Evolutionary conservation across 2,888 invertebrate species (phyloP).

Genomic region (Lacanobia oleracea): DNA sequence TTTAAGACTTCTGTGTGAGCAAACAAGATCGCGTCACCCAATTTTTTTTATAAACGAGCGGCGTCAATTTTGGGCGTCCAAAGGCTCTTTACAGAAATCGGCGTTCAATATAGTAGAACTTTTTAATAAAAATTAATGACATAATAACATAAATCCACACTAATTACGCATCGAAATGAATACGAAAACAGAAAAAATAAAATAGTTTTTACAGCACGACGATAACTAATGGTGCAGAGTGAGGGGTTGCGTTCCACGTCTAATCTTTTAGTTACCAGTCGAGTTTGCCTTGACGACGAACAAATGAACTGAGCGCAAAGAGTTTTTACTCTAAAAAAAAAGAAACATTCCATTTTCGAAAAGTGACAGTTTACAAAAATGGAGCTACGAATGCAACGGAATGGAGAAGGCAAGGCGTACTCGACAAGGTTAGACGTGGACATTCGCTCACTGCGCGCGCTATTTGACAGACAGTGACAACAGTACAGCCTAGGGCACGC

Average conservation of each 20-base stretch:
- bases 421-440: constrained; percentile 81
- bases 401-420: constrained; percentile 67
- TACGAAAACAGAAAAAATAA: constrained; percentile 87
- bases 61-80: constrained; percentile 73
- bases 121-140: constrained; percentile 79
- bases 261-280: constrained; percentile 76
- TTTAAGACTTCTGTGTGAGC: constrained; percentile 83
- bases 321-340: constrained; percentile 11
- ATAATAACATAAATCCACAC: constrained; percentile 88
- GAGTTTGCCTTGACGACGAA: constrained; percentile 73
- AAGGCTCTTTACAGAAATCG: constrained; percentile 86
- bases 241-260: constrained; percentile 83
- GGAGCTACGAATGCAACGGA: constrained; percentile 39
- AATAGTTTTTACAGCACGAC: constrained; percentile 89
- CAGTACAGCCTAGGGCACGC: constrained; percentile 91
- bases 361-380: not conserved
- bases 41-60: constrained; percentile 63
- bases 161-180: constrained; percentile 89
- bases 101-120: constrained; percentile 68
- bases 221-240: constrained; percentile 90
- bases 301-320: constrained; percentile 22
- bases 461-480: constrained; percentile 89
- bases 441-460: constrained; percentile 87
- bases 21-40: constrained; percentile 75
- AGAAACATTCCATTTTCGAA: not conserved